Conservation (phyloP, 2,797 vertebrate species). For the Schizopygopsis malacanthus region DNA sequence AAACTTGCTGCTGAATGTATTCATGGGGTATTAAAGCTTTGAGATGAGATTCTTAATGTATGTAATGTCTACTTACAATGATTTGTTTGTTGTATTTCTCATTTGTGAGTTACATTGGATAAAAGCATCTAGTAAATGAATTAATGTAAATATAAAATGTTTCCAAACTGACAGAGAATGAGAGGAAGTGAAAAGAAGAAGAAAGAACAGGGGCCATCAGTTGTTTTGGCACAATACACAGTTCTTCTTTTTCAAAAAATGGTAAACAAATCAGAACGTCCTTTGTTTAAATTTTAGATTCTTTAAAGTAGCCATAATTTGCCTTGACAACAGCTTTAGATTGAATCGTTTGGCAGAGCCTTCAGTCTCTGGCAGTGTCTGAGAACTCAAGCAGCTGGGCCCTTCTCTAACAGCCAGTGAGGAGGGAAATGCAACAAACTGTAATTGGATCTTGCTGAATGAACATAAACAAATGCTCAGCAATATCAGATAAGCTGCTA, state of each 20-base stretch:
- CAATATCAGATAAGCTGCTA: background rate
- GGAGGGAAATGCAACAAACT: background rate
- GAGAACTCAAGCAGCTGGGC: background rate
- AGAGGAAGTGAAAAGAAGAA: background rate
- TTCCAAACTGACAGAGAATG: background rate
- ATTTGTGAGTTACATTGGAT: background rate
- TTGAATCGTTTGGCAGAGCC: background rate
- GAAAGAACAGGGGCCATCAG: background rate
- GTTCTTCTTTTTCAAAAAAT: background rate
- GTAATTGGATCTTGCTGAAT: background rate
- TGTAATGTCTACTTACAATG: background rate
- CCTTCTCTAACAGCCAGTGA: background rate
- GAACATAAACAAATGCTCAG: constrained; percentile 6
- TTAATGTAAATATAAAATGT: background rate
- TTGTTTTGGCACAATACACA: background rate
- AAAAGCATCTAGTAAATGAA: background rate
- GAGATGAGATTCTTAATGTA: background rate
- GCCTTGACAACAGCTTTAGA: background rate
- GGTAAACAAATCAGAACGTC: background rate
- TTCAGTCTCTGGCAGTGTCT: background rate
- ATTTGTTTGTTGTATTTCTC: background rate
- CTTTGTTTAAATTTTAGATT: background rate
- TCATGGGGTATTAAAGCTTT: background rate
- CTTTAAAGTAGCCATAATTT: background rate
- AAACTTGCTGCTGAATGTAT: background rate